Evolutionary conservation across 1,140 invertebrate genomes (phyloP).

Genomic region (Listronotus oregonensis): DNA sequence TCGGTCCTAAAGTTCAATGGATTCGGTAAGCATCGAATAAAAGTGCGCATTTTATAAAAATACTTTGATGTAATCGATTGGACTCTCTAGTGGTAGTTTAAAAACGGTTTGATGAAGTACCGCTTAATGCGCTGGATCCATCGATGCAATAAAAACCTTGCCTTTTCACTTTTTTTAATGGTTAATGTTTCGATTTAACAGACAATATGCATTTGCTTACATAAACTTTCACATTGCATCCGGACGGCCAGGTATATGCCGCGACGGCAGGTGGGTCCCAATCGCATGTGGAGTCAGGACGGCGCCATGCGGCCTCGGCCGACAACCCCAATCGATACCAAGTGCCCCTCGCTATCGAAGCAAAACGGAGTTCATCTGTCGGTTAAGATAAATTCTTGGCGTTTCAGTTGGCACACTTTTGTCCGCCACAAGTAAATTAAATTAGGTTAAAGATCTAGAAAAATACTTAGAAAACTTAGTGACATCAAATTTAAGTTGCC

Average conservation of each 20-base stretch:
- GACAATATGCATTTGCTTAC: not conserved
- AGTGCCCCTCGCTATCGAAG: slow-evolving; percentile 41
- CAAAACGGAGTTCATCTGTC: slow-evolving; percentile 11
- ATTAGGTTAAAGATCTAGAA: not conserved
- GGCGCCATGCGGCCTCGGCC: slow-evolving; percentile 41
- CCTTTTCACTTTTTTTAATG: no score
- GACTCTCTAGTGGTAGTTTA: no score
- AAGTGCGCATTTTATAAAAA: no score
- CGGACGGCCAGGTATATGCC: slow-evolving; percentile 32
- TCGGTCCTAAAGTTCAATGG: no score
- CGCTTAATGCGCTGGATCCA: no score
- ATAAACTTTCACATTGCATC: slow-evolving; percentile 11
- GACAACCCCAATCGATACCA: slow-evolving; percentile 50
- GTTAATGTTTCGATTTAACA: not conserved
- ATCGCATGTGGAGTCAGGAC: slow-evolving; percentile 53
- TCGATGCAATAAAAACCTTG: no score
- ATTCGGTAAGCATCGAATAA: no score
- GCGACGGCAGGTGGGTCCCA: slow-evolving; percentile 22
- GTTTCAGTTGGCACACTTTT: not conserved
- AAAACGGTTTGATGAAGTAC: no score
- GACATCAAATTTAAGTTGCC: no score
- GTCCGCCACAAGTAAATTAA: not conserved
- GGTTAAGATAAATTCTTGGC: slow-evolving; percentile 11
- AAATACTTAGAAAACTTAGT: not conserved
- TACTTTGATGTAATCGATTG: no score